These are phyloP conservation scores for Acanthosepion lycidas DNA, from an alignment of 2,888 invertebrate genomes.

Conservation along the genomic window DNA sequence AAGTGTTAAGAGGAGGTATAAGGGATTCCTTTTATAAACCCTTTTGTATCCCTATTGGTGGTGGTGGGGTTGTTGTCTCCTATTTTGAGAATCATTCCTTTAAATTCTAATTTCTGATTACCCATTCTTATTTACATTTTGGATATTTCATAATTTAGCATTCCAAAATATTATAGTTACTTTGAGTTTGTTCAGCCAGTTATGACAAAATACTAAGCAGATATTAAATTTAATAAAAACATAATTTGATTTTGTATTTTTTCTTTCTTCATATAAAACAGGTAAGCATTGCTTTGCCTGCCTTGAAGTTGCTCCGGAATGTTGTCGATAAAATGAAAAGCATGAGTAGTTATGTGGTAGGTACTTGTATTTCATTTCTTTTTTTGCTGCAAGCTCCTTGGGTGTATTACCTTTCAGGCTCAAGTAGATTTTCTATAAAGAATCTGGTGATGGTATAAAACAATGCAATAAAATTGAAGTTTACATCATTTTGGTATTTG, in stretches of 20 bases:
- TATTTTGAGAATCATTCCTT: too few species aligned
- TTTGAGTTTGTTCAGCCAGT: too few species aligned
- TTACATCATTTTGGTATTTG: neutral
- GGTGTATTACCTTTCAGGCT: neutral
- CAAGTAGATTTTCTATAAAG: neutral
- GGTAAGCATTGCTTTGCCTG: constrained; percentile 86
- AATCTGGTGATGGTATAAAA: neutral
- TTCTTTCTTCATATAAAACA: constrained; percentile 71
- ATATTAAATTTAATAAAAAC: too few species aligned
- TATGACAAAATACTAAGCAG: too few species aligned
- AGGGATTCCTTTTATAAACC: too few species aligned
- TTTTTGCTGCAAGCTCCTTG: neutral
- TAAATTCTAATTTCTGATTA: too few species aligned
- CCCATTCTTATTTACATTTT: too few species aligned
- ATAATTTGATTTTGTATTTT: neutral
- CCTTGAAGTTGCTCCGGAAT: constrained; percentile 84
- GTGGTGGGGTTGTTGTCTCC: too few species aligned
- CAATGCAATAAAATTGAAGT: neutral
- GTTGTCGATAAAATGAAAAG: constrained; percentile 89
- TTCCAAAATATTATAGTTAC: too few species aligned
- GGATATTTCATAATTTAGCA: too few species aligned
- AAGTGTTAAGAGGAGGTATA: too few species aligned
- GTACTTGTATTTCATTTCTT: constrained; percentile 49
- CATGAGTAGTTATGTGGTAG: constrained; percentile 81
- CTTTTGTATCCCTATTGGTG: too few species aligned